phyloP scores from a whole-genome alignment of 1,140 invertebrate genomes.

The Physella acuta region DNA sequence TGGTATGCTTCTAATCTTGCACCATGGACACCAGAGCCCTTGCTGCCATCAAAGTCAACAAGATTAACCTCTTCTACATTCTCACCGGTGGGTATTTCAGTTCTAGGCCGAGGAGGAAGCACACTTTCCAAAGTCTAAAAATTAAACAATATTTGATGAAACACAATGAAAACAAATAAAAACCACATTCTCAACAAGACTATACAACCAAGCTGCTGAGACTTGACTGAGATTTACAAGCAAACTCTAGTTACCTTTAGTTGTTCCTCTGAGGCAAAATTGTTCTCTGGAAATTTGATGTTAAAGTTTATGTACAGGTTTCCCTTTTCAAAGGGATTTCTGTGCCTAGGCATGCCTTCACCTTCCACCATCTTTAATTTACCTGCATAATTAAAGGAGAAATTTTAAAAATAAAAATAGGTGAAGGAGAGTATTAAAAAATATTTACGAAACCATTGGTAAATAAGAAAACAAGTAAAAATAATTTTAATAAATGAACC shows the following conservation, averaged over 20 bases:
- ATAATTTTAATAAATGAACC: too few relatives aligned
- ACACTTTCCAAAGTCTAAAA: conserved; percentile 69
- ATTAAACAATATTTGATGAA: not conserved
- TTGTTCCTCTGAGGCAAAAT: conserved; percentile 71
- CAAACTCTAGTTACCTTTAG: conserved; percentile 61
- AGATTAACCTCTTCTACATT: conserved; percentile 82
- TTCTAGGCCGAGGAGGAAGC: conserved; percentile 69
- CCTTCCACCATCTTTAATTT: conserved; percentile 85
- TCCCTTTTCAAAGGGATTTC: conserved; percentile 95
- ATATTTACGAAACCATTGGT: not conserved
- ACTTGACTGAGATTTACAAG: not conserved
- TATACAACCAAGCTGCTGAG: not conserved
- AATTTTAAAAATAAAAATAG: conserved; percentile 5
- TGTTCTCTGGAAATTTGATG: conserved; percentile 85
- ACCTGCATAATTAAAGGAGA: conserved; percentile 37
- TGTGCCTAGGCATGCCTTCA: conserved; percentile 96
- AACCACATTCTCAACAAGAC: not conserved
- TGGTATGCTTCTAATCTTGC: conserved; percentile 67
- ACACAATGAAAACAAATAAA: too few relatives aligned
- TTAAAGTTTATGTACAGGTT: conserved; percentile 89
- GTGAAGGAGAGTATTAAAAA: not conserved
- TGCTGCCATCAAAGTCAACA: conserved; percentile 70
- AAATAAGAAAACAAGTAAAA: too few relatives aligned
- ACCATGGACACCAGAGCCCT: conserved; percentile 69
- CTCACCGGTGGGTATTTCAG: conserved; percentile 72